Base-by-base conservation (phyloP, 2,797 vertebrate species). In the Salmo trutta region DNA sequence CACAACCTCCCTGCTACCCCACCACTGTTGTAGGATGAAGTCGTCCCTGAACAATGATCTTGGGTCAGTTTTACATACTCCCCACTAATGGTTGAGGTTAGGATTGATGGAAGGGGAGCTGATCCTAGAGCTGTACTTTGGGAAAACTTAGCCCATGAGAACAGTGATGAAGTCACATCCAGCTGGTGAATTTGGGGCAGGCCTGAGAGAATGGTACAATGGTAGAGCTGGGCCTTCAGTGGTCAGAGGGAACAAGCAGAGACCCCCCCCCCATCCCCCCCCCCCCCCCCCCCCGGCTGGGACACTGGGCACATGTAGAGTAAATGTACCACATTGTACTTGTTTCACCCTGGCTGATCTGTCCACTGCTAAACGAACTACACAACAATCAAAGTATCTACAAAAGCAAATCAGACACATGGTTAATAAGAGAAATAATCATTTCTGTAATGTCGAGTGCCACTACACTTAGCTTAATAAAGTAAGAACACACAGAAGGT, bases 181-280 rank as follows among this genome's bases (percentile, higher is more conserved):
- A 73, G 75, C 78, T 91, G 93, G 75, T 93, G 92, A 94, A 95
- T 95, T 91, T 94, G 81, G 73, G 89, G 85, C 80, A 33, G 77
- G 77, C 83, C 79, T 89, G 94, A 89, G 81, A 93, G 87, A 93
- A 93, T 83, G 84, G 84, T 81, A 93, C 87, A 92, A 93, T 83
- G 84, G 85, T 80, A 81, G 77, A 47, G 52, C 81, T 80, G 88
- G 76, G 67, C 76, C 71, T 27, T 54, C 66, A 24, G 71, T 78
- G 70, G 74, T 77, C 76, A 52, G 54, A 31, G 24, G 75, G 65
- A 68, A 68, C 56, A 71, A 73, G 64, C 75, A 68, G 76, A 73
- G 59, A 5, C 10, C 41, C 74, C 16, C 7, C 16, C 67, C 81
- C 78, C 82, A 82, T 82, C 83, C 80, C 77, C 41, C n/a, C 16